Base-by-base conservation (phyloP, 2,113 vertebrate species). In the Sylvietta virens region DNA sequence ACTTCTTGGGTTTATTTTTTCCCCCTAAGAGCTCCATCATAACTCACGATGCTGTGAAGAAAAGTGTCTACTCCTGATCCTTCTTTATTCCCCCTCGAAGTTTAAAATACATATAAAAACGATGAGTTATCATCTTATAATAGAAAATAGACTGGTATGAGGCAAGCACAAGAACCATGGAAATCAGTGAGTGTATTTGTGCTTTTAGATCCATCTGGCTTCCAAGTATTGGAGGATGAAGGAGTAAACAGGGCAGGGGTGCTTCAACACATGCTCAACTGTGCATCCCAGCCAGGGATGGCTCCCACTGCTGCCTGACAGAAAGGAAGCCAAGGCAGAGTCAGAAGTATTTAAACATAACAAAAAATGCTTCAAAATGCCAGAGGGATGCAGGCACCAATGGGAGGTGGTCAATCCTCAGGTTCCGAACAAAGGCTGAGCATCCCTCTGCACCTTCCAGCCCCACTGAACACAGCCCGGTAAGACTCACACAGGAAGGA, bases 301-400 rank as follows among this genome's bases (percentile, higher is more conserved):
- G 33, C 60, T 70, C 76, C 42, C 45, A 2, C 50, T 23, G 31
- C 48, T 62, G 73, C 70, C 73, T 8, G 31, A 33, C 54, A 50
- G 61, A 70, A 40, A 58, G 45, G 50, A 65, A 90, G 44, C 37
- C 9, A 13, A 77, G 61, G 27, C 60, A 84, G 37, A 66, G 24
- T 31, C 23, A 53, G 6, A 77, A 82, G 11, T 23, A 45, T 18
- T 60, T 51, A 47, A 66, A 51, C 13, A 56, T 31, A 27, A 39
- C 5, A 5, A 31, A 67, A 88, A 64, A 13, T 0, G 4, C 24
- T 30, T 35, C 23, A 37, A 82, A 66, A 47, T 1, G 17, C 56
- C 72, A 66, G 13, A 42, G 9, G 14, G 40, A 42, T 17, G 20
- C 0, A 0, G 64, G 45, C 35, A 62, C 7, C 9, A 5, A 66